A percentile compares a stretch with the other conserved stretches of the same genome.
Conservation (phyloP, 2,888 invertebrate species). For the Eupelmus urozonus region DNA sequence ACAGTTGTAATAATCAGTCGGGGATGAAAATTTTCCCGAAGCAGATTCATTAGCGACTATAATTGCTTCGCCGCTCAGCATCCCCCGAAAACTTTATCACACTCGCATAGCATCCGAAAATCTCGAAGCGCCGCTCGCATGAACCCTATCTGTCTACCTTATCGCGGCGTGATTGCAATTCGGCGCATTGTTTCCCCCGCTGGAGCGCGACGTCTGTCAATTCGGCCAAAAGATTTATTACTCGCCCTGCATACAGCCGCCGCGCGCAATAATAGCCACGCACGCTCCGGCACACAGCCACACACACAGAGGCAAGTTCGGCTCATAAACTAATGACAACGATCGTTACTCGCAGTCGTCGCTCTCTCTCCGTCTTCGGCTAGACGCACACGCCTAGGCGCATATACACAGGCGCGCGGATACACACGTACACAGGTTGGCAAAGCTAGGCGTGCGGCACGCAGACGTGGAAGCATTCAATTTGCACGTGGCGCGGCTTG, state of each 20-base stretch:
- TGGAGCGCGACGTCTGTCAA: conserved; percentile 36
- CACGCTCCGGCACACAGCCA: too few species aligned
- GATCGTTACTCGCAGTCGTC: conserved; percentile 41
- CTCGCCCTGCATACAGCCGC: not conserved
- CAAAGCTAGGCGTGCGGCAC: too few species aligned
- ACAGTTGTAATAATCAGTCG: too few species aligned
- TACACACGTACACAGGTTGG: not conserved
- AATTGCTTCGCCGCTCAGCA: too few species aligned
- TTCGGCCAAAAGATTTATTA: conserved; percentile 53
- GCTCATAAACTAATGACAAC: conserved; percentile 58
- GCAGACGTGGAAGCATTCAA: conserved; percentile 38
- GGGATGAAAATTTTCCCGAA: too few species aligned
- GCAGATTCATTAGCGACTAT: too few species aligned
- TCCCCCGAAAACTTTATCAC: too few species aligned
- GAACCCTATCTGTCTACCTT: too few species aligned
- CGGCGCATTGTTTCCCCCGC: conserved; percentile 38
- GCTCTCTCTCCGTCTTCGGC: not conserved
- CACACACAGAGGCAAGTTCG: conserved; percentile 15
- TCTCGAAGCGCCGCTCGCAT: too few species aligned
- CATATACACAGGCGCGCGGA: not conserved
- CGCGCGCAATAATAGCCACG: conserved; percentile 13
- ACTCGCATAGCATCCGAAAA: too few species aligned
- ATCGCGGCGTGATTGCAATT: conserved; percentile 15
- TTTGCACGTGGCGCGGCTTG: conserved; percentile 36
- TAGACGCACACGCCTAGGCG: not conserved